phyloP scores from a whole-genome alignment of 2,113 vertebrate genomes.

The Arothron firmamentum region DNA sequence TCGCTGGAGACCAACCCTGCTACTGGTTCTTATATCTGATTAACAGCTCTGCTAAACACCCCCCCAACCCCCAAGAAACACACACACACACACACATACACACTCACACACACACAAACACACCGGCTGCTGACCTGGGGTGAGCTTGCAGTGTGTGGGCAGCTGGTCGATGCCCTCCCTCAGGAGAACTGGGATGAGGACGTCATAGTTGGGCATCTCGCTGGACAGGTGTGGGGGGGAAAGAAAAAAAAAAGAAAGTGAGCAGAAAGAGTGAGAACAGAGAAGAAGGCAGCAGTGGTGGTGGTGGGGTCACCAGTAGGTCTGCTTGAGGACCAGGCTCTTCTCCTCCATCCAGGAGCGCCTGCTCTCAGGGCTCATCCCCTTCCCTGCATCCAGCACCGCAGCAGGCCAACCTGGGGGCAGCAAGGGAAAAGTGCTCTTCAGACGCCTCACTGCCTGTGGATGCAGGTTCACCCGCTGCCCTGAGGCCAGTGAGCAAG shows the following conservation, averaged over 20 bases:
- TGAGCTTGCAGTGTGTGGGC: conserved; percentile 84
- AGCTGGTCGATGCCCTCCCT: conserved; percentile 83
- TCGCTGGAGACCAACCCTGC: too few species aligned
- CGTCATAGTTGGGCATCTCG: conserved; percentile 87
- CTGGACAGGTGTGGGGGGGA: conserved; percentile 56
- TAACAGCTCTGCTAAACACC: too few species aligned
- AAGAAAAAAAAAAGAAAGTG: conserved; percentile 26
- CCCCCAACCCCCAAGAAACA: too few species aligned
- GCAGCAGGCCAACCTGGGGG: conserved; percentile 75
- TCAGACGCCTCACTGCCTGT: too few species aligned
- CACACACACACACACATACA: too few species aligned
- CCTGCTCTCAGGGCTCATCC: conserved; percentile 77
- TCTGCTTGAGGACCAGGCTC: conserved; percentile 84
- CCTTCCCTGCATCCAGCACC: conserved; percentile 81
- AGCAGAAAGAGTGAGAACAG: conserved; percentile 22
- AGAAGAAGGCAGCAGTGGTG: conserved; percentile 27
- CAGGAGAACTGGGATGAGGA: conserved; percentile 79
- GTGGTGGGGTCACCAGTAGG: conserved; percentile 79
- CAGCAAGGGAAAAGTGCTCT: not conserved
- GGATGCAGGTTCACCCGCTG: conserved; percentile 23
- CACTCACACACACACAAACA: too few species aligned
- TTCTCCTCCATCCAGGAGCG: conserved; percentile 85
- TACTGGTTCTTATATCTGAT: too few species aligned
- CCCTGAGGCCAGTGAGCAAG: conserved; percentile 19
- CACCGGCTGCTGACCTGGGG: conserved; percentile 79